A percentile compares a stretch with the other conserved stretches of the same genome.
Conservation (phyloP, 2,888 invertebrate species). For the Byasa hedistus region DNA sequence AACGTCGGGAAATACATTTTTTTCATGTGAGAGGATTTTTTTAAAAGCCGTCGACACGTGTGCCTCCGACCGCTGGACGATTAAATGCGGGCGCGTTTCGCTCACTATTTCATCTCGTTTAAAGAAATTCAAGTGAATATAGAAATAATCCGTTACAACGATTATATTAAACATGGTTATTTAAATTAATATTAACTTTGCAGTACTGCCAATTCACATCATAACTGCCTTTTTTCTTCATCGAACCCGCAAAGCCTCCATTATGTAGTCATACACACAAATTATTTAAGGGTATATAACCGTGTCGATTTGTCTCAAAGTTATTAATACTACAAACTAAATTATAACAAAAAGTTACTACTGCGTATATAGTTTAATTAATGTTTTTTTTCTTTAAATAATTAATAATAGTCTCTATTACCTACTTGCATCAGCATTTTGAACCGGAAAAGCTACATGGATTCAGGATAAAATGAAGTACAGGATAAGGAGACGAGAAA, state of each 20-base stretch:
- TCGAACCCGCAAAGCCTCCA: not conserved
- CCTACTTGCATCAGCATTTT: no score
- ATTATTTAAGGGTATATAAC: no score
- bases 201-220: slow-evolving; percentile 12
- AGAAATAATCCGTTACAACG: slow-evolving; percentile 18
- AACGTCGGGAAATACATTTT: slow-evolving; percentile 46
- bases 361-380: no score
- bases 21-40: slow-evolving; percentile 53
- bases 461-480: no score
- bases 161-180: slow-evolving; percentile 13
- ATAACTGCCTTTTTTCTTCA: not conserved
- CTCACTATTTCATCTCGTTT: slow-evolving; percentile 11
- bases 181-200: not conserved
- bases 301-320: no score
- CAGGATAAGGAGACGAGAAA: no score
- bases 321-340: no score
- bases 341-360: no score
- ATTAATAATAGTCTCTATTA: no score
- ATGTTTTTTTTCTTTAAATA: no score
- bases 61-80: slow-evolving; percentile 44
- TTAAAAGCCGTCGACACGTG: slow-evolving; percentile 53
- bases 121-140: slow-evolving; percentile 27
- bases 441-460: no score
- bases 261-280: not conserved
- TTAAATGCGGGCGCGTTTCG: slow-evolving; percentile 52